Evolutionary conservation across 2,797 vertebrate species (phyloP).

Genomic region (Karalla daura): DNA sequence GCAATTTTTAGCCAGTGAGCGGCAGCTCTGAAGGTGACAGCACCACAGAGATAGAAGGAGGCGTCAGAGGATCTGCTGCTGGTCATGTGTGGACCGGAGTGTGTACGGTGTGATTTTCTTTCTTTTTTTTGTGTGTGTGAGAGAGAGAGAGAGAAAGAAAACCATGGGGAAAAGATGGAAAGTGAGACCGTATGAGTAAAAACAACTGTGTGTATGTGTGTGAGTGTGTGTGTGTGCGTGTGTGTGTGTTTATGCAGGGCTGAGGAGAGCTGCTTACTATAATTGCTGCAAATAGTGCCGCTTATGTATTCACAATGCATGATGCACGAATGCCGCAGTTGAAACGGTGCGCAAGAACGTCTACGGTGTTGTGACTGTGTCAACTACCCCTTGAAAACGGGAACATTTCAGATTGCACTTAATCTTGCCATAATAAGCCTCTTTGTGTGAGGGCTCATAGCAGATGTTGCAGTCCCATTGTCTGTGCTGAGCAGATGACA

Average conservation of each 20-base stretch:
- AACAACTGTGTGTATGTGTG: neutral
- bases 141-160: neutral
- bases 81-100: slow-evolving; percentile 8
- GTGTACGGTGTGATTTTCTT: neutral
- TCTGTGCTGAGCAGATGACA: slow-evolving; percentile 74
- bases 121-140: too few relatives aligned
- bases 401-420: slow-evolving; percentile 64
- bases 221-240: neutral
- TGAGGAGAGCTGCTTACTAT: neutral
- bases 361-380: slow-evolving; percentile 32
- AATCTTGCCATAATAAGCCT: slow-evolving; percentile 63
- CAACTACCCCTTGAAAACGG: slow-evolving; percentile 54
- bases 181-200: neutral
- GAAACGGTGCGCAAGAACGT: slow-evolving; percentile 8
- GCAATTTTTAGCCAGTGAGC: slow-evolving; percentile 40
- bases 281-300: neutral
- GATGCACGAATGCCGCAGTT: neutral
- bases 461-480: slow-evolving; percentile 64
- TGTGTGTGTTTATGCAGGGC: neutral
- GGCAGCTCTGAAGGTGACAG: slow-evolving; percentile 37
- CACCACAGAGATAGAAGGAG: neutral
- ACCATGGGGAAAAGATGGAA: neutral
- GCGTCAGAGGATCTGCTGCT: slow-evolving; percentile 3
- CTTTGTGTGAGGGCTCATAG: slow-evolving; percentile 66
- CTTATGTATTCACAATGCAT: neutral